phyloP scores from a whole-genome alignment of 1,140 invertebrate species.

The Drosophila malerkotliana region DNA sequence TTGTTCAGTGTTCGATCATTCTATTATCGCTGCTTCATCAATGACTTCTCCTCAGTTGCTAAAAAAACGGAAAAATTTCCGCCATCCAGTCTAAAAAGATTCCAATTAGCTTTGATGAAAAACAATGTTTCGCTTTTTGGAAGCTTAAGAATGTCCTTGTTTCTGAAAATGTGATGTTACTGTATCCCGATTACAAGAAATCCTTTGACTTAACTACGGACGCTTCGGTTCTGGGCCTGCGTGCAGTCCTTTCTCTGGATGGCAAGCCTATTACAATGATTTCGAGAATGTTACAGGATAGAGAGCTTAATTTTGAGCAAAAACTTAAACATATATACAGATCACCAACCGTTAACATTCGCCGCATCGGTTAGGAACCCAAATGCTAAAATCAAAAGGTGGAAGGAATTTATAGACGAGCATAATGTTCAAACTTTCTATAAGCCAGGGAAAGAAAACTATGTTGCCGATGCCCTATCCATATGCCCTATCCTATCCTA shows the following conservation, averaged over 20 bases:
- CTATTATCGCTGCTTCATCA: too few species aligned
- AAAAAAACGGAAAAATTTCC: too few species aligned
- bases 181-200: neutral
- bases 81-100: too few species aligned
- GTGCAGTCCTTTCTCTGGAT: too few species aligned
- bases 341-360: constrained; percentile 21
- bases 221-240: neutral
- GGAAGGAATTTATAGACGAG: constrained; percentile 20
- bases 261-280: too few species aligned
- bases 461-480: constrained; percentile 3
- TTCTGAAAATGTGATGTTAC: too few species aligned
- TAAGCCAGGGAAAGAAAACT: constrained; percentile 9
- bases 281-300: too few species aligned
- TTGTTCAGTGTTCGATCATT: neutral
- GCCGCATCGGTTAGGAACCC: constrained; percentile 1
- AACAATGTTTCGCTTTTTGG: too few species aligned
- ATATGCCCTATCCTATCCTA: too few species aligned
- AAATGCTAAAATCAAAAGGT: constrained; percentile 22
- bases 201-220: constrained; percentile 1
- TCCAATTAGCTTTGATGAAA: too few species aligned
- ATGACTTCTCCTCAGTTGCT: too few species aligned
- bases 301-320: neutral
- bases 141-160: too few species aligned
- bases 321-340: constrained; percentile 24
- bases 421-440: constrained; percentile 3